These are phyloP conservation scores for Chelmon rostratus DNA, from an alignment of 2,797 vertebrate species.

Conservation along the genomic window DNA sequence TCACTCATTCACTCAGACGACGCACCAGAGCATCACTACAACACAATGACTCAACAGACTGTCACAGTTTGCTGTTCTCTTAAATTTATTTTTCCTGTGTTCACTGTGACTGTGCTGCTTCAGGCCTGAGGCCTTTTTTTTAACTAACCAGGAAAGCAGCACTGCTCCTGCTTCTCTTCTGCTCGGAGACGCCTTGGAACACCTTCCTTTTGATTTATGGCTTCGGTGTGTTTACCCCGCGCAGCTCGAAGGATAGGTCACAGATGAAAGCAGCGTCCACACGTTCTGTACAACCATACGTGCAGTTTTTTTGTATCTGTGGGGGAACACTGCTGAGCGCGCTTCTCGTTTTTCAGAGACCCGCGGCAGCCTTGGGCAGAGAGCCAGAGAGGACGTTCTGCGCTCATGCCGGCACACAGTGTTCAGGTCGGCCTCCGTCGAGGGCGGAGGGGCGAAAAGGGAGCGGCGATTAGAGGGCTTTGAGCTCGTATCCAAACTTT, in stretches of 20 bases:
- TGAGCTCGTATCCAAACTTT: not conserved
- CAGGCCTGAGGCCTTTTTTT: not conserved
- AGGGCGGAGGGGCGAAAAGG: conserved; percentile 26
- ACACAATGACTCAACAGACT: no score
- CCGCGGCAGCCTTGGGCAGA: not conserved
- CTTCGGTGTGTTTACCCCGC: conserved; percentile 36
- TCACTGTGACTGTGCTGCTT: not conserved
- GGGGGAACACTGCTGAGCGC: conserved; percentile 24
- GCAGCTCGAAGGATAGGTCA: conserved; percentile 51
- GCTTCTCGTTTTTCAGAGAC: conserved; percentile 42
- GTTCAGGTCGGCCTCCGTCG: conserved; percentile 42
- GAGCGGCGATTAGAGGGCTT: conserved; percentile 2
- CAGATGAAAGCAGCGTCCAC: conserved; percentile 43
- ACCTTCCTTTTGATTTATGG: conserved; percentile 50
- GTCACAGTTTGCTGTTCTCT: not conserved
- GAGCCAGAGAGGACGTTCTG: conserved; percentile 26
- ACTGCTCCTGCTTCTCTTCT: conserved; percentile 7
- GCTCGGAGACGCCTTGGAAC: not conserved
- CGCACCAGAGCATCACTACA: no score
- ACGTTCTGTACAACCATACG: conserved; percentile 33
- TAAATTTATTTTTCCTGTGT: not conserved
- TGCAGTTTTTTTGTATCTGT: conserved; percentile 42
- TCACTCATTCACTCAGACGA: no score
- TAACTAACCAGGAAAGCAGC: conserved; percentile 3
- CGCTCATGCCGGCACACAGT: not conserved